phyloP scores from a whole-genome alignment of 2,113 vertebrate genomes.

The Agapornis roseicollis region DNA sequence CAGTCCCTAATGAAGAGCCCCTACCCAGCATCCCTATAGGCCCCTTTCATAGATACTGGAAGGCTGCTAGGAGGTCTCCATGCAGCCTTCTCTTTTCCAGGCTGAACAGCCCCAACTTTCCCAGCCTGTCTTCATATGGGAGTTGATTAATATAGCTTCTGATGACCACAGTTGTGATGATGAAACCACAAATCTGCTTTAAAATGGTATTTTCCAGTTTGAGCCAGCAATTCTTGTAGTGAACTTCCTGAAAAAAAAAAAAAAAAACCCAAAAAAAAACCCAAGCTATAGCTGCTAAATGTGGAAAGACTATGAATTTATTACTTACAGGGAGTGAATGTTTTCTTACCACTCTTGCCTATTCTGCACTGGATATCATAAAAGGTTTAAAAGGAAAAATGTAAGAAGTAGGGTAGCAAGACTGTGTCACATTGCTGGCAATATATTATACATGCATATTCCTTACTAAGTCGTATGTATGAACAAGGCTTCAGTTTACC shows the following conservation, averaged over 20 bases:
- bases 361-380: neutral
- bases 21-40: too few species aligned
- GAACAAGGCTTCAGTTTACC: neutral
- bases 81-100: too few species aligned
- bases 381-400: neutral
- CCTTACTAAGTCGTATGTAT: neutral
- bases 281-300: neutral
- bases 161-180: neutral
- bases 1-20: too few species aligned
- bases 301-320: neutral
- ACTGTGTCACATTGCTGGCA: fast-evolving
- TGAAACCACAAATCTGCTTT: neutral
- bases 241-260: neutral
- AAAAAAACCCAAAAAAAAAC: too few species aligned
- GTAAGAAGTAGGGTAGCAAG: neutral
- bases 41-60: too few species aligned
- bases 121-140: too few species aligned
- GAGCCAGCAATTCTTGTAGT: neutral
- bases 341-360: neutral
- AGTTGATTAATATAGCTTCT: neutral
- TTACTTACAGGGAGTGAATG: neutral
- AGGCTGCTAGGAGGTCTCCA: too few species aligned
- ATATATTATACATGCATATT: neutral
- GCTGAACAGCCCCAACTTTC: too few species aligned
- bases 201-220: neutral